Conservation (phyloP, 2,113 vertebrate species). For the Macroglossus sobrinus region DNA sequence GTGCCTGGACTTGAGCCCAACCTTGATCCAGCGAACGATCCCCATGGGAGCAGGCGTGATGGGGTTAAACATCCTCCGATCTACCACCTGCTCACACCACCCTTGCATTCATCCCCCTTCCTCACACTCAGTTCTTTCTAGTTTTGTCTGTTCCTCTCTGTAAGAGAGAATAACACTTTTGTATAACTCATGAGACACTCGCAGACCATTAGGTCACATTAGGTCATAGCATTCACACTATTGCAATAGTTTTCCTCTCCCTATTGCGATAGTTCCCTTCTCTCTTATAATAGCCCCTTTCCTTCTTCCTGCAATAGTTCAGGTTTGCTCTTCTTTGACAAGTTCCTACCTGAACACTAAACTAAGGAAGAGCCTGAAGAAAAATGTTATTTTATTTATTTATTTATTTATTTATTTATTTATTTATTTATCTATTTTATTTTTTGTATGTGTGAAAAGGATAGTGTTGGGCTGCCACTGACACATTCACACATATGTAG, state of each 20-base stretch:
- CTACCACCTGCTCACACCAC: too few species aligned
- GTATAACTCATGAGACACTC: background rate
- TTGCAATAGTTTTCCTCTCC: background rate
- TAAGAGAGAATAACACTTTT: background rate
- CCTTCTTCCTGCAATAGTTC: background rate
- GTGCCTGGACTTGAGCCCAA: background rate
- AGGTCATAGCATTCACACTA: too few species aligned
- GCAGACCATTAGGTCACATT: background rate
- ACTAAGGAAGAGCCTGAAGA: background rate
- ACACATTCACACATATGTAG: background rate
- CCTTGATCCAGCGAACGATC: background rate
- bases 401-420: too few species aligned
- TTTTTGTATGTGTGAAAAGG: background rate
- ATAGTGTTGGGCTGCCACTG: accelerated
- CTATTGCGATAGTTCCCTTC: background rate
- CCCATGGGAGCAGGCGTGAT: background rate
- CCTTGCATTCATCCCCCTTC: too few species aligned
- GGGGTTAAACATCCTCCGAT: background rate
- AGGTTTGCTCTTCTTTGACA: background rate
- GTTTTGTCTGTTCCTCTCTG: background rate
- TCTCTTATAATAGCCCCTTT: background rate
- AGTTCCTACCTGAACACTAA: background rate
- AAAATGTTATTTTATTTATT: background rate
- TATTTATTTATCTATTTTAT: too few species aligned
- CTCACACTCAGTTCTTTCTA: background rate